Conservation (phyloP, 2,797 vertebrate species). For the Mallotus villosus region DNA sequence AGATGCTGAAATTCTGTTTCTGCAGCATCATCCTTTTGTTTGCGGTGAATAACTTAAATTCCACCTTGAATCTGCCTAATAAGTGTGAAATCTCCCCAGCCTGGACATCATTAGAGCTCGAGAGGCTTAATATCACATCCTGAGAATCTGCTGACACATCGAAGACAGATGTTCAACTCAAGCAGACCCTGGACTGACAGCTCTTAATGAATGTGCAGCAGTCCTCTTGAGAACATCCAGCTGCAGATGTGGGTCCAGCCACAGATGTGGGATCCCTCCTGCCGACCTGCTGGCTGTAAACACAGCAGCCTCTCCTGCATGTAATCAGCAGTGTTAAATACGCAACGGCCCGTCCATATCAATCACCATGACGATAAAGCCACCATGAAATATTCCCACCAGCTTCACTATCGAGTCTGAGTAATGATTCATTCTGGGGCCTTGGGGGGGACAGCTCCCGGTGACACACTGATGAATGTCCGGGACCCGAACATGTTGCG, state of each 20-base stretch:
- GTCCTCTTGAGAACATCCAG: constrained; percentile 33
- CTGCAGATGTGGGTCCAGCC: constrained; percentile 27
- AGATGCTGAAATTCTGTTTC: not conserved
- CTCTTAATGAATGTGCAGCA: constrained; percentile 36
- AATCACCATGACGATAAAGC: constrained; percentile 4
- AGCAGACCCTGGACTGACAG: constrained; percentile 32
- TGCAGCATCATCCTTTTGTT: not conserved
- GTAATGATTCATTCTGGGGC: not conserved
- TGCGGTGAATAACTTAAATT: constrained; percentile 23
- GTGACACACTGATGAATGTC: constrained; percentile 1
- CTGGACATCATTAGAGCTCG: constrained; percentile 38
- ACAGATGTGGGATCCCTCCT: not conserved
- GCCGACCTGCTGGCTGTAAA: not conserved
- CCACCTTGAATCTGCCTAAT: constrained; percentile 42
- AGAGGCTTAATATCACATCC: constrained; percentile 47
- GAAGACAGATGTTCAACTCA: constrained; percentile 34
- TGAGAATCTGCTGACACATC: constrained; percentile 45
- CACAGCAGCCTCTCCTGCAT: not conserved
- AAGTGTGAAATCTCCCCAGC: constrained; percentile 13
- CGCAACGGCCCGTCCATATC: not conserved
- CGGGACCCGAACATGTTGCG: not conserved
- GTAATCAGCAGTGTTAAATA: not conserved
- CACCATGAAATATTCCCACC: not conserved
- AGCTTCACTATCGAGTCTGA: not conserved
- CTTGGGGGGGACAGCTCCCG: not conserved